Conservation (phyloP, 2,797 vertebrate genomes). For the Poecilia gillii region DNA sequence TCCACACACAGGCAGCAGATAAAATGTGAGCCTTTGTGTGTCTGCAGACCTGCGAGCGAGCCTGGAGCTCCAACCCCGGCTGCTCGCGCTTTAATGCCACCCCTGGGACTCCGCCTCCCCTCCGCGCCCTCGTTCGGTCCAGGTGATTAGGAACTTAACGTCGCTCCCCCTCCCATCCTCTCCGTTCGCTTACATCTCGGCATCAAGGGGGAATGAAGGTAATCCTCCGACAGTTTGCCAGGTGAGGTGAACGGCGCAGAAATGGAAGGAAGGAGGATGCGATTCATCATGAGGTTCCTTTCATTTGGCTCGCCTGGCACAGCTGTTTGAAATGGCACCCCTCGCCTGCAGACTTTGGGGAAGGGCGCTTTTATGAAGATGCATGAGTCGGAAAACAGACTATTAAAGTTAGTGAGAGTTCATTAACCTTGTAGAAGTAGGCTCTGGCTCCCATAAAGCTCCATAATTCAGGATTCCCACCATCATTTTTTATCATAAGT, state of each 20-base stretch:
- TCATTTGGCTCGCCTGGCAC: slow-evolving; percentile 62
- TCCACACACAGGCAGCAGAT: not conserved
- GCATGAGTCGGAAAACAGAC: slow-evolving; percentile 76
- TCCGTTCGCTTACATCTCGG: slow-evolving; percentile 46
- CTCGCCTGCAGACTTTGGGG: slow-evolving; percentile 70
- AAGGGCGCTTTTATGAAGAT: slow-evolving; percentile 74
- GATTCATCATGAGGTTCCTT: slow-evolving; percentile 69
- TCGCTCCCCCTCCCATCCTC: slow-evolving; percentile 43
- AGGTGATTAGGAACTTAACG: slow-evolving; percentile 66
- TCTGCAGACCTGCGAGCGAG: slow-evolving; percentile 36
- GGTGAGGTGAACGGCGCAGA: slow-evolving; percentile 52
- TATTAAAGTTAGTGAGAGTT: slow-evolving; percentile 79
- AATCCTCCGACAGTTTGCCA: slow-evolving; percentile 53
- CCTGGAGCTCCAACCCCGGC: slow-evolving; percentile 50
- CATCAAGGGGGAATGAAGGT: slow-evolving; percentile 56
- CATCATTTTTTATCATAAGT: slow-evolving; percentile 66
- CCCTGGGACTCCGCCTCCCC: slow-evolving; percentile 47
- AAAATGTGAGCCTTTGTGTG: not conserved
- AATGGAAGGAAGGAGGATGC: slow-evolving; percentile 42
- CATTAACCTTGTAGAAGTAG: slow-evolving; percentile 80
- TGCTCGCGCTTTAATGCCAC: slow-evolving; percentile 61
- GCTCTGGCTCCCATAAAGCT: slow-evolving; percentile 63
- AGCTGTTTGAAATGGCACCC: slow-evolving; percentile 73
- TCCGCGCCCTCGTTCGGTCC: slow-evolving; percentile 47
- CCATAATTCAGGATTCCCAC: slow-evolving; percentile 69